phyloP scores from a whole-genome alignment of 2,113 vertebrate genomes.

The Argyrosomus japonicus region DNA sequence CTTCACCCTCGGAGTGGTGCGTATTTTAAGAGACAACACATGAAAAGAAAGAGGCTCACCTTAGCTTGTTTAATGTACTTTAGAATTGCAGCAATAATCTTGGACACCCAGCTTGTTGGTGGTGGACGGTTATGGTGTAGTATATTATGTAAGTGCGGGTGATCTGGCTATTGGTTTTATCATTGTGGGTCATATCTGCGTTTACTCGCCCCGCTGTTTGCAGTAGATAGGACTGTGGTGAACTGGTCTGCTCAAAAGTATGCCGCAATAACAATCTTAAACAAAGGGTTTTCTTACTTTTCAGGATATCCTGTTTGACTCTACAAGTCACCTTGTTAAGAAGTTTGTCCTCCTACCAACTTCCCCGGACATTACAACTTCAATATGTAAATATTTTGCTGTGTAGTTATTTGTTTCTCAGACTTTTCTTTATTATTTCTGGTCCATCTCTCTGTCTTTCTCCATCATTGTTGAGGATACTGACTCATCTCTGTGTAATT shows the following conservation, averaged over 20 bases:
- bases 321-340: constrained; percentile 96
- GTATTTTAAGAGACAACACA: constrained; percentile 63
- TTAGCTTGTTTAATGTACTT: background rate
- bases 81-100: no score
- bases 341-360: constrained; percentile 99
- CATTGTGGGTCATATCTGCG: constrained; percentile 2
- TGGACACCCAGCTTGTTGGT: background rate
- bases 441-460: background rate
- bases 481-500: background rate
- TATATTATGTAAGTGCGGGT: background rate
- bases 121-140: background rate
- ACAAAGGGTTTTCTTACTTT: background rate
- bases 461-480: background rate
- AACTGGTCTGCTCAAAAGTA: background rate
- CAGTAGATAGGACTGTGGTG: constrained; percentile 5
- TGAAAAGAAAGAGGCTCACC: background rate
- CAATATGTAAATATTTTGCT: constrained; percentile 90
- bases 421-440: background rate
- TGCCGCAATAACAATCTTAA: background rate
- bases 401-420: background rate
- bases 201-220: constrained; percentile 1
- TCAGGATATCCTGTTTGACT: constrained; percentile 98
- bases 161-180: background rate
- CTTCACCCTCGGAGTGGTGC: constrained; percentile 97
- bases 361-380: constrained; percentile 99